Base-by-base conservation (phyloP, 2,797 vertebrate genomes). In the Sphenodon punctatus region DNA sequence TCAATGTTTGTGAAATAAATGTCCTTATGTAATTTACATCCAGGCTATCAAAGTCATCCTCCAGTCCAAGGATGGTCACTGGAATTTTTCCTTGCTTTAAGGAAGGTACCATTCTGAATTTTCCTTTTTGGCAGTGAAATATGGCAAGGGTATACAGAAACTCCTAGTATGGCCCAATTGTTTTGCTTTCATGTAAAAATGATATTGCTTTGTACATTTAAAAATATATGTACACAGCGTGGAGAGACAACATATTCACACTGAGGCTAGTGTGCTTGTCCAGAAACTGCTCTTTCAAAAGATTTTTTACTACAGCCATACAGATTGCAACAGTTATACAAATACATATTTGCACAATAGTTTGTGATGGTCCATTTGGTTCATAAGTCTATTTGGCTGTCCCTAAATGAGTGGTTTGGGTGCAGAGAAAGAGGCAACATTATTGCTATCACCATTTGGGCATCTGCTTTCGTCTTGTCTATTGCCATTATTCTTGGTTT, bases 321-420 rank as follows among this genome's bases (percentile, higher is more conserved):
- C 80, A 45, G 56, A 76, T 61, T 39, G 48, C 82, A 69, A 38
- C 38, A 16, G 76, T 77, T 58, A 74, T 22, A 53, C 84, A 86
- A 84, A 51, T 82, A 80, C 30, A 30, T 16, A 74, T 76, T 87
- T 87, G 60, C 45, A 63, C 70, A 82, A 17, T 22, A 79, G 86
- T 20, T 84, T 68, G 59, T 55, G 67, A 83, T 49, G 49, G 42
- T 38, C 67, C 85, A 49, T 83, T 88, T 86, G 72, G 66, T 82
- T 72, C 67, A 56, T 60, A 75, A 66, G 75, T 23, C 79, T 86
- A 65, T 86, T 90, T 80, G 82, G 81, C 75, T 81, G 51, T 36
- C 86, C 75, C 66, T 49, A 27, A 88, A 83, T 36, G 89, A 3
- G 34, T 42, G 67, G 55, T 71, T 81, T 0, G 53, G 74, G 75